These are phyloP conservation scores for Athalia cordata DNA, from an alignment of 2,888 invertebrate species.

Conservation along the genomic window DNA sequence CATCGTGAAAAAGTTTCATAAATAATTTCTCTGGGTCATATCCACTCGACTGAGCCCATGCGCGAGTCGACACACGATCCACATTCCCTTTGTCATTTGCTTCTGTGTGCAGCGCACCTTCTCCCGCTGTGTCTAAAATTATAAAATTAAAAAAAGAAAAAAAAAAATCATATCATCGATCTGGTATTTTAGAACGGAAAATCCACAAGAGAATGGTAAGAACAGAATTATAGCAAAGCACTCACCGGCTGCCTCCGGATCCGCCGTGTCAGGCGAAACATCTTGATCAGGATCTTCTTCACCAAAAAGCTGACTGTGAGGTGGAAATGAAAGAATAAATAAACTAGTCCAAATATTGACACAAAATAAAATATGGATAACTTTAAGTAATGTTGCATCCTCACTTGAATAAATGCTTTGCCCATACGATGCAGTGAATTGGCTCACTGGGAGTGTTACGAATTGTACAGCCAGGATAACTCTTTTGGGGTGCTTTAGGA, in stretches of 20 bases:
- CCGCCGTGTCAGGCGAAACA: constrained; percentile 97
- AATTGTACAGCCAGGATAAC: constrained; percentile 98
- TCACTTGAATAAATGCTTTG: constrained; percentile 98
- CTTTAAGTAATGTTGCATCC: constrained; percentile 59
- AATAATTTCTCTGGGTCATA: constrained; percentile 92
- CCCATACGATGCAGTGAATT: constrained; percentile 99
- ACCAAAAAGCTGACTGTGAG: constrained; percentile 93
- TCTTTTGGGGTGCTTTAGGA: constrained; percentile 92
- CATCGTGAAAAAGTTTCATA: constrained; percentile 94
- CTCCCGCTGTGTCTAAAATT: constrained; percentile 76
- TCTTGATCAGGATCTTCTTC: constrained; percentile 98
- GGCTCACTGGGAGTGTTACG: constrained; percentile 99
- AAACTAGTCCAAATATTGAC: background rate
- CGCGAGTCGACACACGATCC: constrained; percentile 81
- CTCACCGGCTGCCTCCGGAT: constrained; percentile 90
- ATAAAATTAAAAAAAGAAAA: constrained; percentile 8
- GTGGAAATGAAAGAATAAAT: background rate
- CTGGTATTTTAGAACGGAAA: background rate
- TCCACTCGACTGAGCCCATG: constrained; percentile 90
- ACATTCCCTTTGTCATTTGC: constrained; percentile 76
- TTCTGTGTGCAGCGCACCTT: constrained; percentile 76
- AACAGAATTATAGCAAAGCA: background rate
- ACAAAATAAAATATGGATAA: background rate
- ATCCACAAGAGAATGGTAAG: background rate
- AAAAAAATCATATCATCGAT: constrained; percentile 13